A percentile compares a stretch with the other conserved stretches of the same genome.
phyloP scores from a whole-genome alignment of 2,888 invertebrate species.

The Heliconius cydno region DNA sequence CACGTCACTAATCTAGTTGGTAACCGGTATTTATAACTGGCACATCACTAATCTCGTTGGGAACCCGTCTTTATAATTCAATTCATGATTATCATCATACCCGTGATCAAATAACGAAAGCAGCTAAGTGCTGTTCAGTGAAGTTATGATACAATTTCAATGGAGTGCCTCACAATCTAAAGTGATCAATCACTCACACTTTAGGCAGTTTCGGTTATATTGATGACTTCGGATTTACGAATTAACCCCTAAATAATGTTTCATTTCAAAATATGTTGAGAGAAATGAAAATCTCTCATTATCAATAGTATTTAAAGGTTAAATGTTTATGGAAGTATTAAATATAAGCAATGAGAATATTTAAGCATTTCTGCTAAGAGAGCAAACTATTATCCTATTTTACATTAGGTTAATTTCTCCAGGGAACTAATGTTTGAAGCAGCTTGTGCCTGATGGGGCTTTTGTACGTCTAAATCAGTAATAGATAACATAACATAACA shows the following conservation, averaged over 20 bases:
- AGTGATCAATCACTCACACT: conserved; percentile 72
- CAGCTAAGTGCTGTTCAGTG: conserved; percentile 34
- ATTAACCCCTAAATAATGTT: background rate
- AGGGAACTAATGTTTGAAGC: conserved; percentile 20
- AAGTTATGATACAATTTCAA: conserved; percentile 39
- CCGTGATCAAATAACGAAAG: conserved; percentile 29
- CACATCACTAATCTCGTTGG: conserved; percentile 1
- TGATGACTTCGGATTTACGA: conserved; percentile 40
- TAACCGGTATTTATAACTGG: conserved; percentile 13
- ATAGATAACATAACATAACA: conserved; percentile 1
- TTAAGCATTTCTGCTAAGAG: conserved; percentile 1
- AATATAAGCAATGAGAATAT: conserved; percentile 11
- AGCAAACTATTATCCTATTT: conserved; percentile 25
- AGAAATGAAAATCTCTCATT: background rate
- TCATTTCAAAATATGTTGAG: background rate
- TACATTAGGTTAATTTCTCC: conserved; percentile 31
- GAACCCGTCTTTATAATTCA: conserved; percentile 22
- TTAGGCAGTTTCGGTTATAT: conserved; percentile 49
- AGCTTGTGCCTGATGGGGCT: background rate
- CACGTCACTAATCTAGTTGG: background rate
- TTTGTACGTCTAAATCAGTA: conserved; percentile 6
- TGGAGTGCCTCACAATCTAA: conserved; percentile 52
- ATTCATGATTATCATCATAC: conserved; percentile 33
- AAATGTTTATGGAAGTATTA: background rate
- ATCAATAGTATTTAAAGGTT: background rate